Evolutionary conservation across 2,113 vertebrate species (phyloP).

Genomic region (Xiphorhynchus elegans): DNA sequence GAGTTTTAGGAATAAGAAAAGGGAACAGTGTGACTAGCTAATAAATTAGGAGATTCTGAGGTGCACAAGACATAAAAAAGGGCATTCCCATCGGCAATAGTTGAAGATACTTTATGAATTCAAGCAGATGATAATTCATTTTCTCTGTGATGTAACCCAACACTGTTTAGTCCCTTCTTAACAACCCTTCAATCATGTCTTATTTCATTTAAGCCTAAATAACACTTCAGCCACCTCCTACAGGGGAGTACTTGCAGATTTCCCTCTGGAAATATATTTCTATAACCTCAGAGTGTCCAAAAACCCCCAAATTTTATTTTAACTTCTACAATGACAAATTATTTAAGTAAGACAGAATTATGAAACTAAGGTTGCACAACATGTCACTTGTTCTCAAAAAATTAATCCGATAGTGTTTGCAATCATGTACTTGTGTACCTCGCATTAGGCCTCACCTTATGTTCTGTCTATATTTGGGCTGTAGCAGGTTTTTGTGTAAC

Average conservation of each 20-base stretch:
- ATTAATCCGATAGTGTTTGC: not conserved
- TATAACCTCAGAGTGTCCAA: slow-evolving; percentile 13
- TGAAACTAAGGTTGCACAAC: slow-evolving; percentile 38
- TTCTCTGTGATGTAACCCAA: slow-evolving; percentile 37
- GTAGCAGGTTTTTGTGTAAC: slow-evolving; percentile 27
- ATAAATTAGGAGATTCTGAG: not conserved
- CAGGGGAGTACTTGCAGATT: slow-evolving; percentile 48
- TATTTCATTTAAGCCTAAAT: slow-evolving; percentile 35
- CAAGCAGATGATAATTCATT: not conserved
- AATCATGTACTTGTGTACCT: not conserved
- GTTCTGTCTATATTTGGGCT: slow-evolving; percentile 34
- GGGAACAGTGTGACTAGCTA: not conserved
- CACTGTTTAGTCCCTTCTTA: slow-evolving; percentile 41
- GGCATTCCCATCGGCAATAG: rapidly evolving
- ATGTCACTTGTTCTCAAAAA: slow-evolving; percentile 31
- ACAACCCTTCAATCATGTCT: slow-evolving; percentile 59
- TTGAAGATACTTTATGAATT: not conserved
- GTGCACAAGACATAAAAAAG: not conserved
- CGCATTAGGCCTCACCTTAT: slow-evolving; percentile 35
- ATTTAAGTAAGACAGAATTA: slow-evolving; percentile 28
- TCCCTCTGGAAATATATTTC: slow-evolving; percentile 37
- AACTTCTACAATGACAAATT: slow-evolving; percentile 5
- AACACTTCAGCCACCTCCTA: slow-evolving; percentile 59
- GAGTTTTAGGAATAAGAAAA: not conserved
- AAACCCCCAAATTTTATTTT: slow-evolving; percentile 5